Evolutionary conservation across 2,797 vertebrate species (phyloP), one percentile per base, ranked within the genome.

Genomic region (Myotis daubentonii): DNA sequence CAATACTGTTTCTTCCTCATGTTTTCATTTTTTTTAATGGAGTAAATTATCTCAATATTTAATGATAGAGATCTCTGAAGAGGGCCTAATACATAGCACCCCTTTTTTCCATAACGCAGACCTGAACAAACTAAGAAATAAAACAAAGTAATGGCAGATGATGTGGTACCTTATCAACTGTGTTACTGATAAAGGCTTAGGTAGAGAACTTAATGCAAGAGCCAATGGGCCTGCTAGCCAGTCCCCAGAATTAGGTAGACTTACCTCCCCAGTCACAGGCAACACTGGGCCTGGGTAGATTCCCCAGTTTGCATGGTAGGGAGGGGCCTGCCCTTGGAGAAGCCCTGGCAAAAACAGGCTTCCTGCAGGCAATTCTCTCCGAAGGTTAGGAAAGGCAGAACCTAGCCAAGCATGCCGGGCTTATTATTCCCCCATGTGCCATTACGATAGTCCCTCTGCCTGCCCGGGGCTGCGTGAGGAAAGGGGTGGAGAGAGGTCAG

Each of bases 101-200:
- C 9, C 8, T 65, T 53, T 51, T 51, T 36, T 36, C 9, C 25
- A 53, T 94, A 60, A 1, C 33, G 28, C 33, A 79, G 44, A 72
- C 79, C 83, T 66, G n/a, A 86, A 86, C 51, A 71, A 76, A 75
- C 7, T 51, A 65, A 89, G 49, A 89, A 88, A 28, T 83, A 55
- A 91, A 79, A 74, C 25, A 76, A n/a, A 36, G 19, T 36, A 47
- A 51, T 78, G 49, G 20, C 66, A 80, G 55, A 33, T 38, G 33
- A 13, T 75, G n/a, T 83, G 57, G 8, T 33, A 23, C 33, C n/a
- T 57, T 36, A 16, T 62, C 49, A 25, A 8, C 30, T 74, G 36
- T 36, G 15, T 55, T 47, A n/a, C 33, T 36, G 41, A 41, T 57
- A 55, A 70, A 60, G 20, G 38, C 25, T 72, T 74, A 44, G 60